Evolutionary conservation across 2,797 vertebrate genomes (phyloP), one percentile per base, ranked within the genome.

Genomic region (Gouania willdenowi): DNA sequence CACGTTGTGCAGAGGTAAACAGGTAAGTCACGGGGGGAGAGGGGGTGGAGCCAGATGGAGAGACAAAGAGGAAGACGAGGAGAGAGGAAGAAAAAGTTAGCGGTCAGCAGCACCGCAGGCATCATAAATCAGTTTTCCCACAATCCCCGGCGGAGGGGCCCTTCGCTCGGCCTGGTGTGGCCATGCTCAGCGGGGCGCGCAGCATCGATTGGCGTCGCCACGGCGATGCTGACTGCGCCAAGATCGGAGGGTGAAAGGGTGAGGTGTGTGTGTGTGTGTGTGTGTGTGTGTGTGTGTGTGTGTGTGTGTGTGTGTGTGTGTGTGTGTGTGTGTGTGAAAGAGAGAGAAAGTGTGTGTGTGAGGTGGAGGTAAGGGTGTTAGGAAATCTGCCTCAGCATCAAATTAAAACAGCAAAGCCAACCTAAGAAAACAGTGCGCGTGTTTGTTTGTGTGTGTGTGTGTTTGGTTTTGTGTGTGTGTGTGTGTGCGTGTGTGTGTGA

Each of bases 71-170:
- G 35, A 19, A 61, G 40, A 54, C 5, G 36, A 37, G 25, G 64
- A 47, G 59, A 48, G 44, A 55, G 49, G 13, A 54, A 64, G 48
- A 8, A 76, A 85, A 89, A 88, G 62, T 86, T 83, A 73, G 77
- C 83, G 87, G 85, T 89, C 88, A 90, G 88, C 88, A 89, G 66
- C 85, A 86, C 82, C 46, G 53, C 59, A 26, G 83, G 82, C 83
- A 72, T 89, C 86, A 89, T 89, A 90, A 90, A 89, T 90, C 88
- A 90, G 87, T 89, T 88, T 88, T 89, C 87, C 84, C 87, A 86
- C 83, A 89, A 88, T 87, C 86, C 87, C 82, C 88, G 62, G 84
- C 72, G 84, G 87, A 87, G 77, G 83, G 80, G 82, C 78, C 86
- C 85, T 77, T 61, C 58, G 52, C 78, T 71, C 79, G 83, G 86